Evolutionary conservation across 2,888 invertebrate species (phyloP), one percentile per base, ranked within the genome.

Genomic region (Spodoptera exigua): DNA sequence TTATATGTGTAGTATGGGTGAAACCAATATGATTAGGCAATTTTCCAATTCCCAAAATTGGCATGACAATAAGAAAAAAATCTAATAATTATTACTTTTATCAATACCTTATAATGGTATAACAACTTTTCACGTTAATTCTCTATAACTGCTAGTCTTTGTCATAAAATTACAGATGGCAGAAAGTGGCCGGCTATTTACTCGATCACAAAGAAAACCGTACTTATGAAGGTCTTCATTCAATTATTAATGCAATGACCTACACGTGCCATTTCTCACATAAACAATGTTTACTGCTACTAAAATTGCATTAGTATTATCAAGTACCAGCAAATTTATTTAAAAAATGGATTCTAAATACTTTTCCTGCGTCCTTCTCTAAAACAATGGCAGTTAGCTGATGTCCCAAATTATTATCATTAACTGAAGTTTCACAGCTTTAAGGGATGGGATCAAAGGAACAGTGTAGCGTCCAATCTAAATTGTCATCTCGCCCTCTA

Each of bases 261-360:
- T 9, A 36, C 43, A 48, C 47, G 36, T 62, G 54, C 63, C 62
- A 47, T 43, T 61, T 69, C 18, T 44, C 63, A 70, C 21, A 40
- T 12, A 44, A 53, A 37, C 34, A 46, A 46, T 9, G 9, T 18
- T 16, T 46, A n/a, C 13, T 46, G 16, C 13, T 35, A 35, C 14
- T 27, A 43, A 69, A 47, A 35, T 43, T 69, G 53, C 14, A 16
- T 2, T n/a, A 5, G 34, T 35, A 36, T 44, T 35, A 32, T 14
- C n/a, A 2, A n/a, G 14, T 43, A 32, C 32, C 27, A 10, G 32
- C 3, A 45, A 45, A 18, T 18, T 18, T 18, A 3, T 3, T 18
- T 18, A 18, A 18, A 18, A 18, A 3, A n/a, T n/a, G n/a, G n/a
- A n/a, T n/a, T n/a, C n/a, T n/a, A n/a, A n/a, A n/a, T n/a, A n/a